Evolutionary conservation across 2,113 vertebrate genomes (phyloP).

Genomic region (Nesoenas mayeri): DNA sequence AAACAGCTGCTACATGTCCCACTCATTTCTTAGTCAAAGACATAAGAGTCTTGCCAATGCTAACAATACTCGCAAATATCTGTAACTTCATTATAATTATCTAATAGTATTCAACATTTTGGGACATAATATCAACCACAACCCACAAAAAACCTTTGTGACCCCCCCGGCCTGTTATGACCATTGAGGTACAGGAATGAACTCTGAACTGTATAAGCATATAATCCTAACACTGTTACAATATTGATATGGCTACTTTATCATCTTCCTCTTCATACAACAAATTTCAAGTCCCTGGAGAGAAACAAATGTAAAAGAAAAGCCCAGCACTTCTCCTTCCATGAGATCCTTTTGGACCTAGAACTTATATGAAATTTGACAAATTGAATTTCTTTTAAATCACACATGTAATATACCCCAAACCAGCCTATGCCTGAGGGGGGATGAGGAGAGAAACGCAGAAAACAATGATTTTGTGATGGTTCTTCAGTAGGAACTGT

Average conservation of each 20-base stretch:
- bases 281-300: background rate
- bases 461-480: background rate
- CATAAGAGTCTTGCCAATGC: background rate
- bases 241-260: background rate
- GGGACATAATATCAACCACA: background rate
- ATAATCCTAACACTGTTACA: background rate
- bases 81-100: background rate
- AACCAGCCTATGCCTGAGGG: background rate
- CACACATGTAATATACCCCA: fast-evolving
- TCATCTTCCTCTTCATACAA: background rate
- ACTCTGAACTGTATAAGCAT: background rate
- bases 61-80: background rate
- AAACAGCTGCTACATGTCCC: background rate
- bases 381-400: background rate
- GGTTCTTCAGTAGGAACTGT: background rate
- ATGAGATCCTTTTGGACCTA: background rate
- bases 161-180: background rate
- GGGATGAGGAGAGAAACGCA: background rate
- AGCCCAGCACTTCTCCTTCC: background rate
- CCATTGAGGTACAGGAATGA: background rate
- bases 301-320: background rate
- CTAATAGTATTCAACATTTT: background rate
- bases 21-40: background rate
- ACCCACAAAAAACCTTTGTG: background rate
- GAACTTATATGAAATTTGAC: background rate